Evolutionary conservation across 2,888 invertebrate genomes (phyloP).

Genomic region (Tiphia femorata): DNA sequence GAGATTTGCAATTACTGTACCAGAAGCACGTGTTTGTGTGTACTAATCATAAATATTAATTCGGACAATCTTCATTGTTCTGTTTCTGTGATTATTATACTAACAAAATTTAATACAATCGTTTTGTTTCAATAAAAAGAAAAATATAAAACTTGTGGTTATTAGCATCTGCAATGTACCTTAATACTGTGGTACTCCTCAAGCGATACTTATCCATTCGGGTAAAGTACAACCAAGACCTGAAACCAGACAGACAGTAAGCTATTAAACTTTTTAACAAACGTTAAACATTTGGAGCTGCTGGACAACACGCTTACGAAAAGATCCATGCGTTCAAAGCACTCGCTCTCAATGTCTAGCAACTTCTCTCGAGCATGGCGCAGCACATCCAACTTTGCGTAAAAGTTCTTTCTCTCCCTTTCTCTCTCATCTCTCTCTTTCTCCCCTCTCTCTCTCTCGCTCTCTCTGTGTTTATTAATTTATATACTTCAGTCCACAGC

Average conservation of each 20-base stretch:
- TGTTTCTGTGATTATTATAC: no score
- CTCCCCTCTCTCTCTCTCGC: conserved; percentile 18
- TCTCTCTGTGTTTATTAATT: conserved; percentile 10
- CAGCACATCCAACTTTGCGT: conserved; percentile 17
- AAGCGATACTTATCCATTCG: neutral
- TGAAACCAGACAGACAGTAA: neutral
- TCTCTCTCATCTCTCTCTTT: conserved; percentile 10
- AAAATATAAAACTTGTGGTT: no score
- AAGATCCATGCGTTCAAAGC: conserved; percentile 27
- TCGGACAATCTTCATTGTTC: no score
- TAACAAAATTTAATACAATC: no score
- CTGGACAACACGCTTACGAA: conserved; percentile 28
- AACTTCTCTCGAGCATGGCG: conserved; percentile 20
- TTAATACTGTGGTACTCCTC: no score
- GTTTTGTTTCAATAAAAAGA: no score
- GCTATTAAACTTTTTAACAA: neutral
- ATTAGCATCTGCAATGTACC: no score
- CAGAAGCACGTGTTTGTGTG: no score
- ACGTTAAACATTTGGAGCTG: neutral
- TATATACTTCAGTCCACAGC: conserved; percentile 8
- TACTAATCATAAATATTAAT: no score
- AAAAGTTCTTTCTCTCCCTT: conserved; percentile 7
- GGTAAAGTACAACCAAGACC: neutral
- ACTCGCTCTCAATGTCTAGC: conserved; percentile 25
- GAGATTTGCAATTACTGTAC: no score